Conservation (phyloP, 2,888 invertebrate genomes). For the Pristionchus fissidentatus region DNA sequence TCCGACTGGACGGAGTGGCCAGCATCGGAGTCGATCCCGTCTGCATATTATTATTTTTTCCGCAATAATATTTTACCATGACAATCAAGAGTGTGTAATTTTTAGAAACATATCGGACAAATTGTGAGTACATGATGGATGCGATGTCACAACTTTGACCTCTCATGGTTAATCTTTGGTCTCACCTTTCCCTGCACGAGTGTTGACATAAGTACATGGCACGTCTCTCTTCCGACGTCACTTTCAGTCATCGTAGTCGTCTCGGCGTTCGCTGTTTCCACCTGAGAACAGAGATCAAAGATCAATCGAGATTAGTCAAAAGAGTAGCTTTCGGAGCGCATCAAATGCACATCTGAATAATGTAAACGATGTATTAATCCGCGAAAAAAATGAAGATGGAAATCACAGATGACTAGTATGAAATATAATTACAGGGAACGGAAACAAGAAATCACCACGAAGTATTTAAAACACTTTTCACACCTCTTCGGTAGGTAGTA, state of each 20-base stretch:
- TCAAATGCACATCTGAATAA: background rate
- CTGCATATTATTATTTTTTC: background rate
- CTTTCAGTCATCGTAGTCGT: constrained; percentile 90
- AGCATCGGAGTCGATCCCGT: constrained; percentile 24
- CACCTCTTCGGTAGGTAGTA: constrained; percentile 83
- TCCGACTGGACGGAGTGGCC: constrained; percentile 8
- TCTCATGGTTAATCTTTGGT: too few relatives aligned
- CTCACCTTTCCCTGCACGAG: constrained; percentile 80
- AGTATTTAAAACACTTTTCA: too few relatives aligned
- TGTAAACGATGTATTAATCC: background rate
- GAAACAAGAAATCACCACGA: background rate
- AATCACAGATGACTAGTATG: too few relatives aligned
- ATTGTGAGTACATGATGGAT: too few relatives aligned
- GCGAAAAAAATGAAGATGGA: too few relatives aligned
- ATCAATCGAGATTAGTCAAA: background rate
- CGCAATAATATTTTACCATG: background rate
- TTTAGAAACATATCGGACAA: background rate
- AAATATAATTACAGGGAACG: background rate
- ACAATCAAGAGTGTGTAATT: background rate
- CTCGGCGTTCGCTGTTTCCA: constrained; percentile 87
- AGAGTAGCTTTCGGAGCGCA: too few relatives aligned
- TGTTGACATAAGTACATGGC: constrained; percentile 85
- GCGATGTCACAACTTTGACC: too few relatives aligned
- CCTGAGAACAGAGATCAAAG: constrained; percentile 68
- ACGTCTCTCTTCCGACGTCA: constrained; percentile 85